Percentiles rank a stretch among this genome's conserved stretches.
Conservation (phyloP, 2,113 vertebrate species). For the Tonatia bakeri region DNA sequence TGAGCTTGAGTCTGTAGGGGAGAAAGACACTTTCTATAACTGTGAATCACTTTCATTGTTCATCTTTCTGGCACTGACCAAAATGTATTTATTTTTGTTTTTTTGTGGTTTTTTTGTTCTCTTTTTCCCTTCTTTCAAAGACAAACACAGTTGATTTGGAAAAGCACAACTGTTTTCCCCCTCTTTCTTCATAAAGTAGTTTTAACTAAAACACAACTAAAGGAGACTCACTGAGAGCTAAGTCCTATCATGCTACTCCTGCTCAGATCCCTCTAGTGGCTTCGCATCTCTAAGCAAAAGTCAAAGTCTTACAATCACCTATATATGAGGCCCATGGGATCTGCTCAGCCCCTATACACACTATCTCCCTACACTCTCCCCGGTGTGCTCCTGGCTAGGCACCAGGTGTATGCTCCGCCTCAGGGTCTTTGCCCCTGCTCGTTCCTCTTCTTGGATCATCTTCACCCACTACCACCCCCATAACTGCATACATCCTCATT, state of each 20-base stretch:
- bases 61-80: slow-evolving; percentile 25
- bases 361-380: neutral
- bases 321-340: neutral
- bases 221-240: neutral
- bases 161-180: neutral
- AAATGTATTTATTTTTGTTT: slow-evolving; percentile 46
- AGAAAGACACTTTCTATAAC: neutral
- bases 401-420: fast-evolving
- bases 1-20: neutral
- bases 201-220: slow-evolving; percentile 1
- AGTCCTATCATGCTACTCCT: neutral
- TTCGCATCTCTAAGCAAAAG: neutral
- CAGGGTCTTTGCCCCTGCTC: neutral
- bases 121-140: slow-evolving; percentile 17
- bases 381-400: too few species aligned
- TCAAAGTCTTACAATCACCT: neutral
- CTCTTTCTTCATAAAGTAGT: neutral
- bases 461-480: neutral
- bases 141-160: neutral
- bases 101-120: slow-evolving; percentile 34
- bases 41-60: slow-evolving; percentile 45
- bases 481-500: neutral
- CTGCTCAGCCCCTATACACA: fast-evolving
- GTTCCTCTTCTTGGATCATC: neutral
- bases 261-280: neutral